Evolutionary conservation across 2,113 vertebrate species (phyloP).

Genomic region (Polypterus bichir): DNA sequence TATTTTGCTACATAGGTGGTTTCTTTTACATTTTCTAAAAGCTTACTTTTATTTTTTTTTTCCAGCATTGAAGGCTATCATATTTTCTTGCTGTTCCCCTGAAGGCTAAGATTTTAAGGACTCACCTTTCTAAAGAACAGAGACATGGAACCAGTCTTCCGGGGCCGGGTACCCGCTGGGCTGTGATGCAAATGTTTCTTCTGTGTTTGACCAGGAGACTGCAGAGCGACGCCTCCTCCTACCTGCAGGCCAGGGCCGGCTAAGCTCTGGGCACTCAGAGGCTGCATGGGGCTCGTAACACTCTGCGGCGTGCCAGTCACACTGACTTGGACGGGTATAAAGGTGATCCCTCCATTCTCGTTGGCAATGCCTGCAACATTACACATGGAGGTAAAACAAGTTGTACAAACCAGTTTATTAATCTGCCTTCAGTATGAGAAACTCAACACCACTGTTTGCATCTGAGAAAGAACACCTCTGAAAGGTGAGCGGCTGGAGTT

Average conservation of each 20-base stretch:
- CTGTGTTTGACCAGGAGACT: conserved; percentile 38
- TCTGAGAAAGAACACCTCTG: no score
- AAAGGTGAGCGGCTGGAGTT: no score
- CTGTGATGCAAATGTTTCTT: conserved; percentile 16
- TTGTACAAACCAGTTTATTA: no score
- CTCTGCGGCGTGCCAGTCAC: conserved; percentile 51
- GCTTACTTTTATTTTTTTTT: no score
- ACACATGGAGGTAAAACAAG: no score
- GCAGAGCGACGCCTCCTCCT: conserved; percentile 40
- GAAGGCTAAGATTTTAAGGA: neutral
- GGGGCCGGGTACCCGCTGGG: conserved; percentile 18
- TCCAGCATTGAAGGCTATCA: no score
- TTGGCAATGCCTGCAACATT: conserved; percentile 69
- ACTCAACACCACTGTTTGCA: no score
- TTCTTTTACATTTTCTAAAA: no score
- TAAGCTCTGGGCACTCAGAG: conserved; percentile 49
- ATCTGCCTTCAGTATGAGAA: no score
- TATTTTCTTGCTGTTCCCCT: neutral
- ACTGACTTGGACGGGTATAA: conserved; percentile 65
- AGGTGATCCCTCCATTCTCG: conserved; percentile 77
- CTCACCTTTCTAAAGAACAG: conserved; percentile 65
- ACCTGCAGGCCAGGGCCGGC: conserved; percentile 43
- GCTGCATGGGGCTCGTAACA: conserved; percentile 54
- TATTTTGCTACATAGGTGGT: no score
- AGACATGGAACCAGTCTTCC: conserved; percentile 42